These are phyloP conservation scores for Anabacerthia variegaticeps DNA, from an alignment of 2,797 vertebrate species.

Conservation along the genomic window DNA sequence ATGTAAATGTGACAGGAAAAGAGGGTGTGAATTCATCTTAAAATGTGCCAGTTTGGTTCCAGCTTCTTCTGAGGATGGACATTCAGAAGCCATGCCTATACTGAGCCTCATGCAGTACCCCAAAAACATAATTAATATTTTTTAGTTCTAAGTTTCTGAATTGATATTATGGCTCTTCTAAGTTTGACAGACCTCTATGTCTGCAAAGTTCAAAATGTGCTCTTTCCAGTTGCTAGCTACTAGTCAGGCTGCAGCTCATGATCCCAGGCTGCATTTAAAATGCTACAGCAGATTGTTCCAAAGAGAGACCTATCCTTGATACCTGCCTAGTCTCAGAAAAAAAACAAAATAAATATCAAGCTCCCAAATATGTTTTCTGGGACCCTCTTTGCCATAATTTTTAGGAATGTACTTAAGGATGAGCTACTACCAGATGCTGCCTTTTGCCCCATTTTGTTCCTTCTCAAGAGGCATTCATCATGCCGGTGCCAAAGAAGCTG, in stretches of 20 bases:
- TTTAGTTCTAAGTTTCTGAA: neutral
- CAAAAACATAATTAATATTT: neutral
- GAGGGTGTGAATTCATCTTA: neutral
- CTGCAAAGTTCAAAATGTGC: neutral
- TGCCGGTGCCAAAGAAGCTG: neutral
- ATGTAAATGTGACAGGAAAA: neutral
- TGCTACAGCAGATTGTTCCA: neutral
- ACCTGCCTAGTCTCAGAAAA: neutral
- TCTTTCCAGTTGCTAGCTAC: neutral
- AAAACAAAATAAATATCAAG: neutral
- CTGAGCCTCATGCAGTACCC: rapidly evolving
- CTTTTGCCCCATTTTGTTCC: neutral
- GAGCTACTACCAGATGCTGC: neutral
- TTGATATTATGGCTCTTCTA: neutral
- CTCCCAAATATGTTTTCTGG: neutral
- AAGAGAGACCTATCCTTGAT: neutral
- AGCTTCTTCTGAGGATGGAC: neutral
- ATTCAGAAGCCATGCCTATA: neutral
- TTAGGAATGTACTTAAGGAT: neutral
- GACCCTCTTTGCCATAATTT: neutral
- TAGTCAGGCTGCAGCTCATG: neutral
- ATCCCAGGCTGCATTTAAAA: neutral
- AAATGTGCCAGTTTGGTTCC: neutral
- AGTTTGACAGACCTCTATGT: neutral
- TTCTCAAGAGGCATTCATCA: neutral